Evolutionary conservation across 2,797 vertebrate genomes (phyloP).

Genomic region (Allobates femoralis): DNA sequence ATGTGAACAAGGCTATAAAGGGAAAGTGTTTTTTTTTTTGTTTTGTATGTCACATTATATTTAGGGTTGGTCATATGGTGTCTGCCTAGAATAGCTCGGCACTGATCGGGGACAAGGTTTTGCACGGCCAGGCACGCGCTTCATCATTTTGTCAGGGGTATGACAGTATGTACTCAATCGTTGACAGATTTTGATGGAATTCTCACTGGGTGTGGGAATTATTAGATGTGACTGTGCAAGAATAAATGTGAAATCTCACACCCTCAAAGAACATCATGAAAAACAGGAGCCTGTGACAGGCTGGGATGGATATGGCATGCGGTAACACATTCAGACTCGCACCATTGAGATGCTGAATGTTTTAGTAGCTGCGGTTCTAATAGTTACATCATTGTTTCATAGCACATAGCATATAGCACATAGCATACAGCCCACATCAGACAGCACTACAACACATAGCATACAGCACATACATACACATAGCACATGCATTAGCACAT

Average conservation of each 20-base stretch:
- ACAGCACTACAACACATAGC: no score
- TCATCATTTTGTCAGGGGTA: neutral
- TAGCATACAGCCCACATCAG: no score
- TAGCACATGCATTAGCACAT: no score
- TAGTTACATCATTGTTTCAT: neutral
- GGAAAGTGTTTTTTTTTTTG: no score
- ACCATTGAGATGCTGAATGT: neutral
- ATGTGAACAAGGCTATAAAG: no score
- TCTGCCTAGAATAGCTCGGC: no score
- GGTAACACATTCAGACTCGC: neutral
- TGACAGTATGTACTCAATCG: neutral
- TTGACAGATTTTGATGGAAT: neutral
- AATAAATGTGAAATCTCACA: neutral
- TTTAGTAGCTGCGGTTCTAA: neutral
- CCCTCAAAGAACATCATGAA: neutral
- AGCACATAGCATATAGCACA: no score
- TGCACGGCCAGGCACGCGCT: neutral
- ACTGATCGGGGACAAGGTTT: no score
- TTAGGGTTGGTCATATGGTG: no score
- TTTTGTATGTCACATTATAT: no score
- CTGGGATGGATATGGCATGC: neutral
- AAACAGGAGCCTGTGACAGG: no score
- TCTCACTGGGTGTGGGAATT: neutral
- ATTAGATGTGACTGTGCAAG: neutral
- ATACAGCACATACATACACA: no score